Evolutionary conservation across 2,888 invertebrate species (phyloP), one percentile per base, ranked within the genome.

Genomic region (Pterostichus madidus): DNA sequence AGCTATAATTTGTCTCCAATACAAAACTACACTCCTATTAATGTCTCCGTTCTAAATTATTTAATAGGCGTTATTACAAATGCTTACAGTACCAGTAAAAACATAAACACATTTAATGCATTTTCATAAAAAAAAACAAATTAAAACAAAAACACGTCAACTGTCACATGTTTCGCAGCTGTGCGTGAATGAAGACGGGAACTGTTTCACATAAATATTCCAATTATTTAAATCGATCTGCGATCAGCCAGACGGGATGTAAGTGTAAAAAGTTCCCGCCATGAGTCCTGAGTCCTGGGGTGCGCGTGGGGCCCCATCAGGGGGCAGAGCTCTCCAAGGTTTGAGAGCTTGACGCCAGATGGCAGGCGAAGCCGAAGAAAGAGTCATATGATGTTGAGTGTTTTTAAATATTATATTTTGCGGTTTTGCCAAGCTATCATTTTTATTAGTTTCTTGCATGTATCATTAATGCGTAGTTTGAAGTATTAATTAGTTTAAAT

Each of bases 211-310:
- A 71, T 71, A 71, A 39, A 71, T 44, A 71, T 71, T 71, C 68
- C 46, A 71, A 71, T 71, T 71, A 71, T 71, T 71, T 71, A 71
- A 71, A 71, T 71, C 68, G 64, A 64, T 64, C 64, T 64, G 49
- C 49, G 68, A 71, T 71, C 68, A 71, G 39, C 13, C 39, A 39
- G 44, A 44, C 68, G 68, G 44, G 10, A 17, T 71, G 46, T 35
- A 17, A 56, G 56, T 56, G 56, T 15, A 56, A 56, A 56, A 56
- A 56, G 56, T 56, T 56, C 56, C 56, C 68, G 39, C 68, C 17
- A 71, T 44, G 68, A 71, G 52, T 52, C 13, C 52, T 10, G 52
- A 24, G 13, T 13, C 56, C 56, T 17, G 56, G 56, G 56, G 56
- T 17, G 17, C 15, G 13, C 5, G 17, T 13, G 39, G 44, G 32